A percentile compares a stretch with the other conserved stretches of the same genome.
Conservation (phyloP, 2,797 vertebrate species). For the Pygocentrus nattereri region DNA sequence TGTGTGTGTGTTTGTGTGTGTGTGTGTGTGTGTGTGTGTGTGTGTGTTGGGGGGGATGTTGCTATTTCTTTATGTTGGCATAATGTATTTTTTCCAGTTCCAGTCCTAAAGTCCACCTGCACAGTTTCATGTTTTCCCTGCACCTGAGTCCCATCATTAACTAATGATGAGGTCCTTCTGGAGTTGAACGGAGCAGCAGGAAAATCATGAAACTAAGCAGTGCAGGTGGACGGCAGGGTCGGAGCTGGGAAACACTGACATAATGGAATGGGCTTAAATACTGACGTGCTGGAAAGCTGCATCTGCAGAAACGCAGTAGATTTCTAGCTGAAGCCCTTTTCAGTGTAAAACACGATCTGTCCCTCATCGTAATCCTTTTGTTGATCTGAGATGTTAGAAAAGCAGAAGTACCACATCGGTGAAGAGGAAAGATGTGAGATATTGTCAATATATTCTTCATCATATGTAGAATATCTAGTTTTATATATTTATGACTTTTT, state of each 20-base stretch:
- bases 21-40: no score
- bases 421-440: no score
- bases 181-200: not conserved
- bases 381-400: no score
- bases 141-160: not conserved
- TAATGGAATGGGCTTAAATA: not conserved
- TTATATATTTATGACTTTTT: no score
- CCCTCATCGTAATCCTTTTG: no score
- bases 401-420: no score
- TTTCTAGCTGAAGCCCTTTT: not conserved
- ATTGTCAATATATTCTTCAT: no score
- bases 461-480: no score
- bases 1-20: not conserved
- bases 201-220: not conserved
- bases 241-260: constrained; percentile 1
- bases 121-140: not conserved
- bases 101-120: not conserved
- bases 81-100: not conserved
- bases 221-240: not conserved
- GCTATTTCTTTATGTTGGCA: not conserved
- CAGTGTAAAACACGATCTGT: no score
- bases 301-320: not conserved
- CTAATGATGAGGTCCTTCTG: constrained; percentile 1
- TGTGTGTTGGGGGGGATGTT: not conserved
- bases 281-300: not conserved